Evolutionary conservation across 1,140 invertebrate species (phyloP), one percentile per base, ranked within the genome.

Genomic region (Drosophila tropicalis): DNA sequence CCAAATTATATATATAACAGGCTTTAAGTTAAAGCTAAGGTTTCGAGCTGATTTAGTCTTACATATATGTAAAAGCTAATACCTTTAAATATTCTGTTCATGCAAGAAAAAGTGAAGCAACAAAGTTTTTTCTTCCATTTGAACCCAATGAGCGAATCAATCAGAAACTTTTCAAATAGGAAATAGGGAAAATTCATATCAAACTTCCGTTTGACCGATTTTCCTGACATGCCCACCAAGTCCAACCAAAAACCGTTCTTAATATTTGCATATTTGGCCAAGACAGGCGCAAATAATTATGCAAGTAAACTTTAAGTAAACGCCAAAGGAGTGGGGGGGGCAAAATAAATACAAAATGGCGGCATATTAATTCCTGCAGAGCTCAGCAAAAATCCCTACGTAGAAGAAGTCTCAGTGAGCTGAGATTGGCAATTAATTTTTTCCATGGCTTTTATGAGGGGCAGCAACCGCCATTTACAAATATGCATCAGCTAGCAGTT

Each of bases 371-470:
- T 78, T 54, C 75, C 61, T 78, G 75, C 25, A 70, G 64, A 65
- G 67, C 75, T 75, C 75, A 79, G 75, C 63, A 44, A 69, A 68
- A 61, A 34, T 51, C 44, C 3, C 7, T 12, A 22, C 44, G 17
- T 22, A n/a, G 36, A 67, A 19, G 13, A 57, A 25, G 57, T 10
- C 15, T 17, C 32, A 13, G 17, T 15, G 39, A 57, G 40, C 36
- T 19, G 47, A 69, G 73, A 87, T 87, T 80, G 74, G 67, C 79
- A 77, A 87, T 87, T 87, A 87, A 83, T 89, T 89, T 89, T 89
- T 89, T 89, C 71, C 76, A 77, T 75, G 70, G 76, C 71, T 76
- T 76, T 76, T 68, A 60, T 66, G 70, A 40, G 19, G 17, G 39
- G 12, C 34, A 9, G 9, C 34, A 22, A 2, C 17, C 54, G 68